Base-by-base conservation (phyloP, 2,113 vertebrate genomes). In the Cercocebus atys region DNA sequence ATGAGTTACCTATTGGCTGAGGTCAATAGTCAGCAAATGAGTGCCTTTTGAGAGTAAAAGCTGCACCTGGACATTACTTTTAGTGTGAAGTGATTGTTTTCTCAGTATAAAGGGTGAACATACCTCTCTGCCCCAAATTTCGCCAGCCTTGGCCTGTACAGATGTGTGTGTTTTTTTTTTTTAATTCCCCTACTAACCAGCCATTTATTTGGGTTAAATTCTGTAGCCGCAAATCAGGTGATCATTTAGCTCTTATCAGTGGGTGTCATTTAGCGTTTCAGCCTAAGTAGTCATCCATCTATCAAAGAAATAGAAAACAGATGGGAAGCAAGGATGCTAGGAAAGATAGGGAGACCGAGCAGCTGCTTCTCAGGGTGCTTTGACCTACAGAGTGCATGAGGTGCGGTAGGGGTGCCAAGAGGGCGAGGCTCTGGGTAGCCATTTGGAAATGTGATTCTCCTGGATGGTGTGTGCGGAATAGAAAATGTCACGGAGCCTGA, bases 381-480 rank as follows among this genome's bases (percentile, higher is more conserved):
- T 32, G 22, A 57, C 43, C 17, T 2, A 59, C 18, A 52, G 57
- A 64, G 13, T 73, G 43, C 85, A 93, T 20, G 50, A 78, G 32
- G 27, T 40, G 10, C 4, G 2, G 8, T 82, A n/a, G 40, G 12
- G 38, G 10, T 55, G 27, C 16, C 12, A 9, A 38, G 27, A 73
- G 6, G 38, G 20, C 0, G 0, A 14, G 40, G 38, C 3, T 17
- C 10, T 32, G 4, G 25, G 70, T 20, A 50, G 22, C 10, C 5
- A 2, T 85, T 1, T 38, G 59, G 18, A 45, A 70, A n/a, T 72
- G 18, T 30, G 32, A 82, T 43, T 68, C 35, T n/a, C 38, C 22
- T 57, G 45, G 57, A 16, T 14, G 2, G 17, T 45, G 30, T 32
- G 1, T 38, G 38, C 3, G 14, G 32, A n/a, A 18, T 20, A 6